These are phyloP conservation scores for Odontamblyopus rebecca DNA, from an alignment of 2,797 vertebrate species.

Conservation along the genomic window DNA sequence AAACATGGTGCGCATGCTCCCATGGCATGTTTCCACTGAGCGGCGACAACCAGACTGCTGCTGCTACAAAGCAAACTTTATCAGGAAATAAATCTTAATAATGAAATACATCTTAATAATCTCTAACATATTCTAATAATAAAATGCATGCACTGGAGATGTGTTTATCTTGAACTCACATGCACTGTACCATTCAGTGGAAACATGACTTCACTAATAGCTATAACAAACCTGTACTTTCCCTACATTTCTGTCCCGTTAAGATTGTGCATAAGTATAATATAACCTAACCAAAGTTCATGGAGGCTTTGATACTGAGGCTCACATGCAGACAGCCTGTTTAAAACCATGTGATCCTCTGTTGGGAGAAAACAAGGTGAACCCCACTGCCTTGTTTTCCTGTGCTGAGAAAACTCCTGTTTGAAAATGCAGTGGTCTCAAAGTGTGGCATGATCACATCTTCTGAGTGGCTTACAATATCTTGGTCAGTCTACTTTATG, in stretches of 20 bases:
- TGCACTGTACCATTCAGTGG: conserved; percentile 4
- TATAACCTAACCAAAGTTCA: conserved; percentile 33
- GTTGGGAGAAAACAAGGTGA: conserved; percentile 35
- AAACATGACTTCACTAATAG: conserved; percentile 6
- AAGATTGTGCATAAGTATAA: conserved; percentile 44
- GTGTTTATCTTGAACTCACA: neutral
- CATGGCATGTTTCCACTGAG: conserved; percentile 12
- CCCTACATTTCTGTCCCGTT: conserved; percentile 35
- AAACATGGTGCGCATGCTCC: conserved; percentile 62
- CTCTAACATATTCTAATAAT: neutral
- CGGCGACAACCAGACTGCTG: neutral
- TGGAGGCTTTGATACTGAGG: conserved; percentile 64
- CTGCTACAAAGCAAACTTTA: neutral
- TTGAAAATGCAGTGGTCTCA: neutral
- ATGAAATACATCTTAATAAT: neutral
- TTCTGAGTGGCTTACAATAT: neutral
- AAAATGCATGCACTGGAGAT: neutral
- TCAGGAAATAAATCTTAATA: neutral
- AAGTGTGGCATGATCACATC: neutral
- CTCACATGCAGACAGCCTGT: conserved; percentile 72
- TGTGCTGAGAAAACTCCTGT: conserved; percentile 12
- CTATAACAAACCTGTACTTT: conserved; percentile 17
- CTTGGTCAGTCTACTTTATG: neutral
- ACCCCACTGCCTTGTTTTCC: conserved; percentile 10
- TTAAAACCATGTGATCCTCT: conserved; percentile 52